A percentile compares a stretch with the other conserved stretches of the same genome.
Evolutionary conservation across 2,113 vertebrate genomes (phyloP).

Genomic region (human (Homo sapiens)): GRCh38 chrX:112255501-112256000

Average conservation of each 20-base stretch:
- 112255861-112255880: not conserved
- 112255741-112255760: not conserved
- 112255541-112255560: not conserved
- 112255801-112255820: not conserved
- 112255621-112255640: slow-evolving; percentile 5
- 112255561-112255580: not conserved
- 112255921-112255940: not conserved
- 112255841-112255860: not conserved
- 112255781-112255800: not conserved
- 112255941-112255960: not conserved
- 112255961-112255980: not conserved
- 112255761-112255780: not conserved
- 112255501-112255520: not conserved
- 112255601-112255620: not conserved
- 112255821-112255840: not conserved
- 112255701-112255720: slow-evolving; percentile 3
- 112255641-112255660: not conserved
- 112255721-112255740: not conserved
- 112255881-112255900: not conserved
- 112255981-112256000: not conserved
- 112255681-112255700: not conserved
- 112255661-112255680: not conserved
- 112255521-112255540: not conserved
- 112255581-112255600: not conserved
- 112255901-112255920: not conserved